Evolutionary conservation across 1,140 invertebrate genomes (phyloP).

Genomic region (Drosophila nannoptera): DNA sequence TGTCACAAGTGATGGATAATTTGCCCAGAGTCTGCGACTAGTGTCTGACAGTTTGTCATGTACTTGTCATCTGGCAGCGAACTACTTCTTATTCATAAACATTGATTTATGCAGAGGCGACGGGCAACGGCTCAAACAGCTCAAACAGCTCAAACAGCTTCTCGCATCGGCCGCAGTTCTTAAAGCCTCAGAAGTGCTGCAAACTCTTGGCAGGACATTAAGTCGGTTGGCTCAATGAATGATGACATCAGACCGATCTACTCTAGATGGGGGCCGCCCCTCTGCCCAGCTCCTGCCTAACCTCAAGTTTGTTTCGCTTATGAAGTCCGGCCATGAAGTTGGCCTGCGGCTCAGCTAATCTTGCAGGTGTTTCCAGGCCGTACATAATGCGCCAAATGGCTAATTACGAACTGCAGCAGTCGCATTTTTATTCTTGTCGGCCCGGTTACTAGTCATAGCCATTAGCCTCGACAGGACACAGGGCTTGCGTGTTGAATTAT

Average conservation of each 20-base stretch:
- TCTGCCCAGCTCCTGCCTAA: too few relatives aligned
- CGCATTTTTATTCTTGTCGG: slow-evolving; percentile 36
- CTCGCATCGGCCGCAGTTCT: too few relatives aligned
- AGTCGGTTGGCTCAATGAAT: neutral
- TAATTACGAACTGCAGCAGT: slow-evolving; percentile 69
- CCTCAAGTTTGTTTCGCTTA: neutral
- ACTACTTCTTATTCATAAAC: slow-evolving; percentile 7
- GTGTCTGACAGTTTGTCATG: slow-evolving; percentile 42
- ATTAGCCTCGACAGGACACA: slow-evolving; percentile 51
- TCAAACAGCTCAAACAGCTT: too few relatives aligned
- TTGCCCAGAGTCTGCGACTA: slow-evolving; percentile 42
- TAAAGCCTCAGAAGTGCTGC: too few relatives aligned
- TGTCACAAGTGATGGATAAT: slow-evolving; percentile 51
- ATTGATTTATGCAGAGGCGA: slow-evolving; percentile 4
- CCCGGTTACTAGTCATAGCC: slow-evolving; percentile 58
- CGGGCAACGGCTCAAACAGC: neutral
- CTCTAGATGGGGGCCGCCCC: too few relatives aligned
- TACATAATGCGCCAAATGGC: slow-evolving; percentile 66
- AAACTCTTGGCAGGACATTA: too few relatives aligned
- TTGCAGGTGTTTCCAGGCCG: slow-evolving; percentile 41
- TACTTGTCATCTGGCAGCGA: slow-evolving; percentile 1
- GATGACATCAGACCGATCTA: neutral
- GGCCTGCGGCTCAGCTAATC: slow-evolving; percentile 38
- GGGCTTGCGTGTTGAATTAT: slow-evolving; percentile 68
- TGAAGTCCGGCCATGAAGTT: neutral